Base-by-base conservation (phyloP, 2,888 invertebrate genomes). In the Acleris sparsana region DNA sequence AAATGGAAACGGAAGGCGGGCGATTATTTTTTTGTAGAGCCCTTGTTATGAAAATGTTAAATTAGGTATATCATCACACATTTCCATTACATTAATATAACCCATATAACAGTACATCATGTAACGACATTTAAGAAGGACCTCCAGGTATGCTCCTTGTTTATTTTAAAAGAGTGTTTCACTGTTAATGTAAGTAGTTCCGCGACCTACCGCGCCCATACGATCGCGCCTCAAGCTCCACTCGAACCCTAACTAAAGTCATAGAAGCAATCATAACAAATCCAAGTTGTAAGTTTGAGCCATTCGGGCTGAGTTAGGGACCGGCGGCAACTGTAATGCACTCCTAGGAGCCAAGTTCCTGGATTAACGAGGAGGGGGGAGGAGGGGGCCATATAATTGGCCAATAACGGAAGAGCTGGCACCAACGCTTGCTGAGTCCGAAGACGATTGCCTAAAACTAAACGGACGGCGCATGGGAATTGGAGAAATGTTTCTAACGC, bases 211-310 rank as follows among this genome's bases (percentile, higher is more conserved):
- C n/a, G 16, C 13, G 18, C 17, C 29, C 29, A 53, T 9, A 25
- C 2, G 29, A 17, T 13, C 29, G 29, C 58, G 20, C 39, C 53
- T n/a, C 39, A 33, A 39, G 25, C n/a, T 48, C 59, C 60, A 44
- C 55, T 60, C 51, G 55, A 64, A 43, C 53, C 64, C 53, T 43
- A 65, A 61, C 65, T 65, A 51, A 65, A 65, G 60, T 61, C 65
- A 61, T 65, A 61, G 65, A 59, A 65, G 65, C 65, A 65, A 65
- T 65, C 65, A 65, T 65, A 65, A 65, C 65, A 65, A 65, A 65
- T 65, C 65, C 60, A 65, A 65, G 65, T 65, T 56, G 65, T 52
- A 65, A 65, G 60, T 65, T 65, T 58, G 51, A 60, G 60, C 65
- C 65, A 65, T 65, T 61, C 60, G 33, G 55, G 55, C 60, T 33